These are phyloP conservation scores for Hylyphantes graminicola DNA, from an alignment of 1,140 invertebrate species.

Conservation along the genomic window DNA sequence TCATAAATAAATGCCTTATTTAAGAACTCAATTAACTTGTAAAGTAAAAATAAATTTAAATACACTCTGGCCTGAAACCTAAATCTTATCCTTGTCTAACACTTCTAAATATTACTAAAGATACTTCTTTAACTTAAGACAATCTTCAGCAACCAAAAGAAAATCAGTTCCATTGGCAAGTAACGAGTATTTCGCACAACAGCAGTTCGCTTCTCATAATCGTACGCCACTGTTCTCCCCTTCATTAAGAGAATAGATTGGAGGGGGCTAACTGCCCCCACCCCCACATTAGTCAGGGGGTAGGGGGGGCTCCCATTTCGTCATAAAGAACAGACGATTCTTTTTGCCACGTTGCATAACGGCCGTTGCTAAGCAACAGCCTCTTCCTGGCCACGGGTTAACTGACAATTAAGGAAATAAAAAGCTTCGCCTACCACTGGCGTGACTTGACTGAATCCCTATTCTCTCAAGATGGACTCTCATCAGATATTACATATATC, in stretches of 20 bases:
- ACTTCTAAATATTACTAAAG: no score
- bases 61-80: no score
- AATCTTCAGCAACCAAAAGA: not conserved
- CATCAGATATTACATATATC: conserved; percentile 56
- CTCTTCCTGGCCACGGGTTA: conserved; percentile 51
- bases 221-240: conserved; percentile 42
- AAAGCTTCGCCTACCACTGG: conserved; percentile 45
- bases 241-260: conserved; percentile 58
- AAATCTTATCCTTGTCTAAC: no score
- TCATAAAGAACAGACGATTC: conserved; percentile 58
- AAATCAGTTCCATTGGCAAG: not conserved
- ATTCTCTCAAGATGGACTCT: conserved; percentile 9
- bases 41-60: no score
- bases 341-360: conserved; percentile 60
- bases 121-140: no score
- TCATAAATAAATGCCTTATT: no score
- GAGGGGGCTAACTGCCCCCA: conserved; percentile 17
- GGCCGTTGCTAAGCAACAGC: conserved; percentile 54
- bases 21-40: no score
- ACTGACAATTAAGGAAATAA: conserved; percentile 61
- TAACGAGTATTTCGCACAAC: conserved; percentile 12
- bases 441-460: conserved; percentile 46
- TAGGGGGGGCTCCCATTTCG: conserved; percentile 44
- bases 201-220: conserved; percentile 34
- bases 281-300: conserved; percentile 48